Evolutionary conservation across 2,797 vertebrate species (phyloP).

Genomic region (Lophotriccus pileatus): DNA sequence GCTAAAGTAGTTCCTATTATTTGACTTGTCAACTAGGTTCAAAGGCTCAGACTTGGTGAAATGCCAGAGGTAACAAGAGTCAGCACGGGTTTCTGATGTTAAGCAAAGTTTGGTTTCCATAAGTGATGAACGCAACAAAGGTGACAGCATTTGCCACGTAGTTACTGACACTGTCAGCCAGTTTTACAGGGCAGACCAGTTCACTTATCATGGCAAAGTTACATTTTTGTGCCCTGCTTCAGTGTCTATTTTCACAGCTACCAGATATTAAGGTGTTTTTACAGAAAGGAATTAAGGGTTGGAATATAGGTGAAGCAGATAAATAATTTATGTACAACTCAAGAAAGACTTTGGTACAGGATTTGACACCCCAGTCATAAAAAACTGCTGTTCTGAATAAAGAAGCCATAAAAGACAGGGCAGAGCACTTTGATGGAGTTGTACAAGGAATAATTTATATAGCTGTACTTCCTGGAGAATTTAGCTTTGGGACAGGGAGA

Average conservation of each 20-base stretch:
- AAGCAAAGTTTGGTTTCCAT: neutral
- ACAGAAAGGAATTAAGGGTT: neutral
- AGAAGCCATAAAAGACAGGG: neutral
- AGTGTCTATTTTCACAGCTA: neutral
- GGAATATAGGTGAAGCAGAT: neutral
- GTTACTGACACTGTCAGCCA: neutral
- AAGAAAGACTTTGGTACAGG: neutral
- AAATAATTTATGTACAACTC: neutral
- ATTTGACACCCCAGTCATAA: neutral
- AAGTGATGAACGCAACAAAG: neutral
- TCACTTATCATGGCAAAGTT: neutral
- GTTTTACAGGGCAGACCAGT: fast-evolving
- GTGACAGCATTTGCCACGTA: neutral
- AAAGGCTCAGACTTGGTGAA: neutral
- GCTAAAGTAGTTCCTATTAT: neutral
- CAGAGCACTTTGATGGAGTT: neutral
- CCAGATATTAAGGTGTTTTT: neutral
- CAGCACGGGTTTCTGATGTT: neutral
- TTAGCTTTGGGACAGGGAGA: neutral
- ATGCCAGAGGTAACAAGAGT: neutral
- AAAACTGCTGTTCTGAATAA: neutral
- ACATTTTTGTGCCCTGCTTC: neutral
- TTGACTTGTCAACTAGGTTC: neutral
- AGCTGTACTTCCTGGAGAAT: neutral
- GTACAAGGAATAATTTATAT: neutral